Evolutionary conservation across 2,797 vertebrate genomes (phyloP).

Genomic region (Petrocephalus schoutedeni): DNA sequence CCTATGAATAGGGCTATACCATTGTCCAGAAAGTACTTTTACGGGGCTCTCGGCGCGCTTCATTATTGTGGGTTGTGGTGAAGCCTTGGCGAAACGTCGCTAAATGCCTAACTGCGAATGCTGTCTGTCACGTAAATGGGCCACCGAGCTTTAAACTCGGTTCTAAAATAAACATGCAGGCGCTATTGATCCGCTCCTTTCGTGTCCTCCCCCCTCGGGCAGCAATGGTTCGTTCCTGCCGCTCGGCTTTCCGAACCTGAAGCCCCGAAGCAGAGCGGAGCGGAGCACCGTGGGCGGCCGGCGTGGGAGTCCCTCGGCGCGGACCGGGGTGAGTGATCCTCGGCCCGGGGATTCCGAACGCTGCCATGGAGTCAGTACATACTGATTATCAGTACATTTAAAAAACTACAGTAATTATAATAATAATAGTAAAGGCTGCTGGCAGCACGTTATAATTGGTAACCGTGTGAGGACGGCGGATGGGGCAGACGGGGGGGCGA

Average conservation of each 20-base stretch:
- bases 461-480: neutral
- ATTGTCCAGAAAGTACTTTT: slow-evolving; percentile 9
- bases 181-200: neutral
- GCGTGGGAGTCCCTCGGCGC: neutral
- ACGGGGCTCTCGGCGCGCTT: slow-evolving; percentile 15
- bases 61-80: neutral
- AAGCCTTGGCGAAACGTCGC: neutral
- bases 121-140: too few species aligned
- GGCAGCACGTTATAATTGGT: neutral
- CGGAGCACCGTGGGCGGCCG: neutral
- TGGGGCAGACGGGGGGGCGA: neutral
- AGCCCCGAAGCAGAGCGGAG: neutral
- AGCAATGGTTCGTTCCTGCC: neutral
- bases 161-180: neutral
- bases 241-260: neutral
- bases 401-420: neutral
- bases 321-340: neutral
- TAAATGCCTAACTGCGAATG: neutral
- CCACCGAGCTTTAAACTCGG: neutral
- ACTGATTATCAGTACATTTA: neutral
- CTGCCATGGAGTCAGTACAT: neutral
- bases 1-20: slow-evolving; percentile 35
- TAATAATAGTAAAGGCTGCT: neutral
- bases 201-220: neutral
- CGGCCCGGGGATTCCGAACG: neutral